Evolutionary conservation across 2,888 invertebrate species (phyloP).

Genomic region (Acronicta leporina): DNA sequence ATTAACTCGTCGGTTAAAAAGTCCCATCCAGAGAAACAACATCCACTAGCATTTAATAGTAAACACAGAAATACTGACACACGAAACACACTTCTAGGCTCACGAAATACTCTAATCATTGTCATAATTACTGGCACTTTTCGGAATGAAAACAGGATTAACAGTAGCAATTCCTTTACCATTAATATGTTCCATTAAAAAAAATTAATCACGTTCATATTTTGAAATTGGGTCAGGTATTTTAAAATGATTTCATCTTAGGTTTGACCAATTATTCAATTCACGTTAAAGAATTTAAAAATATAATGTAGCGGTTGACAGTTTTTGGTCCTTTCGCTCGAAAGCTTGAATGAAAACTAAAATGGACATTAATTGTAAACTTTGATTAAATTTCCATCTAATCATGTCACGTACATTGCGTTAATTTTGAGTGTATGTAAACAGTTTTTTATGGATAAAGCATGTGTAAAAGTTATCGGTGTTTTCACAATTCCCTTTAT

Average conservation of each 20-base stretch:
- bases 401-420: conserved; percentile 75
- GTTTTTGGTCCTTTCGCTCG: conserved; percentile 6
- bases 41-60: conserved; percentile 66
- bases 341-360: conserved; percentile 23
- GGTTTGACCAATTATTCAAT: not conserved
- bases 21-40: conserved; percentile 75
- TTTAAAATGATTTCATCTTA: not conserved
- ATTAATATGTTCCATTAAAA: conserved; percentile 3
- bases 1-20: conserved; percentile 74
- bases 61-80: conserved; percentile 60
- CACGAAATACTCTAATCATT: conserved; percentile 58
- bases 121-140: conserved; percentile 57
- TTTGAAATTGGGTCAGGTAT: conserved; percentile 22
- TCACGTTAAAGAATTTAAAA: not conserved
- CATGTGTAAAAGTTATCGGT: conserved; percentile 53
- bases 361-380: conserved; percentile 9
- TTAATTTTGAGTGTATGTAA: conserved; percentile 38
- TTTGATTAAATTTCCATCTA: conserved; percentile 48
- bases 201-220: not conserved
- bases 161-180: conserved; percentile 10
- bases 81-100: conserved; percentile 56
- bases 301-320: not conserved
- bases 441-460: conserved; percentile 56
- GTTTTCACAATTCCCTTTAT: conserved; percentile 52
- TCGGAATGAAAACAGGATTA: conserved; percentile 34